Evolutionary conservation across 2,888 invertebrate genomes (phyloP), one percentile per base, ranked within the genome.

Genomic region (Drosophila mulleri): DNA sequence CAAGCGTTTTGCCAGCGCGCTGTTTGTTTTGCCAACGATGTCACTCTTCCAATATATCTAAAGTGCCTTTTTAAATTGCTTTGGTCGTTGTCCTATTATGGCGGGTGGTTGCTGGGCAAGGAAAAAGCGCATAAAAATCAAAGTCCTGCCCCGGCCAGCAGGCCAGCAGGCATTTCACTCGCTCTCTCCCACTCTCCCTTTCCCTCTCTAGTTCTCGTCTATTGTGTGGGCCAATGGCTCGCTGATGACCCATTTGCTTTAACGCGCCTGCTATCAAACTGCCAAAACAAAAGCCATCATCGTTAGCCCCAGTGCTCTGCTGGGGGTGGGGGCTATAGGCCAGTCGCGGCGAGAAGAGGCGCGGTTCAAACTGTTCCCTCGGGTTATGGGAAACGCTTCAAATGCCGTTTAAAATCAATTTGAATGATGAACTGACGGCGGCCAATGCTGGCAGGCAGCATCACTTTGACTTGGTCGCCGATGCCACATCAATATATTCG

Each of bases 191-290:
- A 26, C 39, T 39, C 47, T 32, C 23, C 4, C 41, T 39, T 7
- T 42, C 60, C 23, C 7, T 20, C n/a, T n/a, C n/a, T 14, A 5
- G 4, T 44, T 9, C 32, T 50, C 39, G 70, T 67, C 76, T 68
- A 83, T 83, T 89, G 88, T 89, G 57, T 66, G 72, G 60, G 57
- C 63, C 72, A 77, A 71, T 80, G 83, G 80, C 70, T 67, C 83
- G 78, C 90, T 89, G 88, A 90, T 89, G 90, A 90, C 91, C 88
- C 86, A 90, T 90, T 88, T 89, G 78, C 73, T 78, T 89, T 84
- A 80, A 90, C 78, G 90, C 78, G 81, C 87, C 67, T 80, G 80
- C 85, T 79, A 89, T 89, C 90, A 89, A 89, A 88, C 73, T 82
- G 89, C 88, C 89, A 85, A 85, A 85, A 85, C 82, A 89, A 89